Conservation (phyloP, 2,113 vertebrate genomes). For the Amia ocellicauda region DNA sequence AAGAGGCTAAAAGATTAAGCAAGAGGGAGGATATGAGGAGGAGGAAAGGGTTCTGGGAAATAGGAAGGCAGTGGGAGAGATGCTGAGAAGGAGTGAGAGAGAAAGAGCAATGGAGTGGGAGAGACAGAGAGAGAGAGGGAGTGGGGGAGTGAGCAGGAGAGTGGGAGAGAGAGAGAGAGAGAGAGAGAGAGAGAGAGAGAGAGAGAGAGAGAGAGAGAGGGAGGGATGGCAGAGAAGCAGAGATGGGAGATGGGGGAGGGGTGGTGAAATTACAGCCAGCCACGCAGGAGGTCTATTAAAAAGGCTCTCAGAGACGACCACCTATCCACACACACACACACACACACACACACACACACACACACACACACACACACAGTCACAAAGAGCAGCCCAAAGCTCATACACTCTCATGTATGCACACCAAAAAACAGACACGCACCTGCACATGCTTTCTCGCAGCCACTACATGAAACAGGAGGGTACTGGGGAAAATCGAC, state of each 20-base stretch:
- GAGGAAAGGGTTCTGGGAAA: not conserved
- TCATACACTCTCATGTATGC: not conserved
- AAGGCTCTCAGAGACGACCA: not conserved
- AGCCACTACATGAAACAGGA: too few species aligned
- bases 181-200: not conserved
- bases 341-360: constrained; percentile 2
- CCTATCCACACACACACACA: not conserved
- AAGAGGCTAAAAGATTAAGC: too few species aligned
- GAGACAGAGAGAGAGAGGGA: not conserved
- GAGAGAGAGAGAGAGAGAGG: not conserved
- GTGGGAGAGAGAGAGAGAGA: not conserved
- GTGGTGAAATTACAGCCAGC: not conserved
- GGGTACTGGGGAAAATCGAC: too few species aligned
- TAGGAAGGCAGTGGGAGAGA: not conserved
- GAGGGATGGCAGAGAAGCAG: not conserved
- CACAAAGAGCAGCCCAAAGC: too few species aligned
- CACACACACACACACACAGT: not conserved
- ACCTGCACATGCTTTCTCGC: not conserved
- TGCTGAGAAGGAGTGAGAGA: not conserved
- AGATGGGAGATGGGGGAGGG: not conserved
- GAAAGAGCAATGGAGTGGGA: not conserved
- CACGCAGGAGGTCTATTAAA: not conserved
- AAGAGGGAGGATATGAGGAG: too few species aligned
- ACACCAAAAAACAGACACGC: not conserved
- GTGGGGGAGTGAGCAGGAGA: not conserved